Base-by-base conservation (phyloP, 2,113 vertebrate genomes). In the Dendrocopos noguchii region DNA sequence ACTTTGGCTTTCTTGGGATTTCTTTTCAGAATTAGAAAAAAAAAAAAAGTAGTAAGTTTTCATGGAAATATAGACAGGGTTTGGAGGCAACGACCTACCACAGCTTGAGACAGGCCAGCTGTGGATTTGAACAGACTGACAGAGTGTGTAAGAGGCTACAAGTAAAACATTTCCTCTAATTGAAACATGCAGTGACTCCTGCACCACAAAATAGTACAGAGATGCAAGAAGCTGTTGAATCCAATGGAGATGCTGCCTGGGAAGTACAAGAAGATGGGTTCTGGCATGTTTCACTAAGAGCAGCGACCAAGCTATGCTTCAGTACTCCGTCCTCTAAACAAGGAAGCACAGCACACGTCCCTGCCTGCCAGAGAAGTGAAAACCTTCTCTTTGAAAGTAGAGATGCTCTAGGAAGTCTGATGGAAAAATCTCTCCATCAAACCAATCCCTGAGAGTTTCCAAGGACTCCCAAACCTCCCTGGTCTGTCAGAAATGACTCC, bases 341-440 rank as follows among this genome's bases (percentile, higher is more conserved):
- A 17, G 33, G 39, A 67, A 89, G 85, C 4, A 25, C 53, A 87
- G 39, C 5, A 15, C 46, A 20, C 1, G 1, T 61, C 79, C 53
- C 47, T 8, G 63, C 52, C 86, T 86, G 71, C 56, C 91, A 88
- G 57, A 50, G 34, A 71, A 86, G 28, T 17, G 55, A 88, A 87
- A 81, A 15, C 29, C 50, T 92, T 53, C 33, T 89, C 63, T 84
- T 59, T n/a, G 72, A 80, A 93, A 82, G 64, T 42, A 77, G 57
- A 52, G 57, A 60, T 73, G 50, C 77, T 87, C 36, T 52, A 55
- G 60, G 33, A 77, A 94, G 85, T 36, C 66, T 68, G 61, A 27
- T 56, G 28, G 75, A 89, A 93, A 93, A 79, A 92, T 73, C 83
- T 90, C 53, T 92, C 77, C 75, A 91, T 47, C 85, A 83, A 68